These are phyloP conservation scores for Cheilosia grossa DNA, from an alignment of 2,888 invertebrate genomes.

Conservation along the genomic window DNA sequence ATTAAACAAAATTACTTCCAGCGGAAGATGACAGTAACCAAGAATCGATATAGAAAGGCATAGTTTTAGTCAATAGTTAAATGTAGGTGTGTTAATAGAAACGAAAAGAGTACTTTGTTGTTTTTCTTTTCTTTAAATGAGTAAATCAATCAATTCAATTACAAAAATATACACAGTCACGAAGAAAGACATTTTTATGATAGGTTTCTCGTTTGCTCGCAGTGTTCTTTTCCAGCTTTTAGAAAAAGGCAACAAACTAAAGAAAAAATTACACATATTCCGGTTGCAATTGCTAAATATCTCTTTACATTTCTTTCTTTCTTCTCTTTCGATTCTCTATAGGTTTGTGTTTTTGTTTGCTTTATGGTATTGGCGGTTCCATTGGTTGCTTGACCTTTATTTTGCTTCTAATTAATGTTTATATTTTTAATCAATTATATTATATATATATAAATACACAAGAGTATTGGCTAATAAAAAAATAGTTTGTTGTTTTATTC, in stretches of 20 bases:
- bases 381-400: slow-evolving; percentile 35
- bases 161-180: slow-evolving; percentile 70
- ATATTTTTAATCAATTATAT: slow-evolving; percentile 57
- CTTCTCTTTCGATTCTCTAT: slow-evolving; percentile 56
- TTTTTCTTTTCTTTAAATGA: background rate
- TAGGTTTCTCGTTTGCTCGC: slow-evolving; percentile 20
- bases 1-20: slow-evolving; percentile 14
- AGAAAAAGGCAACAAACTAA: slow-evolving; percentile 22
- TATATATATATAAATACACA: slow-evolving; percentile 50
- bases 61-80: slow-evolving; percentile 44
- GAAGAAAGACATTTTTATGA: slow-evolving; percentile 44
- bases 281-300: slow-evolving; percentile 59
- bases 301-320: slow-evolving; percentile 34
- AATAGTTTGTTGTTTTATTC: slow-evolving; percentile 51
- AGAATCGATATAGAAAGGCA: slow-evolving; percentile 48
- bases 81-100: slow-evolving; percentile 38
- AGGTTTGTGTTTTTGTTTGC: background rate
- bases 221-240: slow-evolving; percentile 7
- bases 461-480: slow-evolving; percentile 72
- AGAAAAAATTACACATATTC: slow-evolving; percentile 60
- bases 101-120: slow-evolving; percentile 44
- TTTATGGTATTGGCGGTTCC: slow-evolving; percentile 51
- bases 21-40: slow-evolving; percentile 59
- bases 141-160: slow-evolving; percentile 35
- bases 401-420: slow-evolving; percentile 56